Conservation (phyloP, 2,113 vertebrate species). For the Pomatorhinus ruficollis region DNA sequence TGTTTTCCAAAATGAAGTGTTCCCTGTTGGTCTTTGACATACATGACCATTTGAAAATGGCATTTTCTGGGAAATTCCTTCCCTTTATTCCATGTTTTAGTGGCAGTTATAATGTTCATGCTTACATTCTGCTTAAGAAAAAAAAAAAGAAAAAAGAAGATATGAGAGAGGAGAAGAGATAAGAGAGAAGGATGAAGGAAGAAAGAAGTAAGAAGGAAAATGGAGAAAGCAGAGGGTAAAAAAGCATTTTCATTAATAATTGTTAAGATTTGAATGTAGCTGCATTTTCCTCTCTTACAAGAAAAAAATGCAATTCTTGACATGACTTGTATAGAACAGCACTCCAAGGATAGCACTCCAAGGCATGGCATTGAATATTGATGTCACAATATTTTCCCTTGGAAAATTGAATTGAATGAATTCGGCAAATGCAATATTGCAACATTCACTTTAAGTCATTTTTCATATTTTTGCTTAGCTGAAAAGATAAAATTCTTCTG, state of each 20-base stretch:
- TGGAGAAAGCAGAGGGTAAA: not conserved
- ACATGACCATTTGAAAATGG: not conserved
- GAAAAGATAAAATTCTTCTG: conserved; percentile 2
- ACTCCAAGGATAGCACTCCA: not conserved
- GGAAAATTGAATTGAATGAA: not conserved
- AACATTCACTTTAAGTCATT: not conserved
- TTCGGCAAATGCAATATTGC: not conserved
- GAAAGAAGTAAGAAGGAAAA: not conserved
- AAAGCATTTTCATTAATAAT: not conserved
- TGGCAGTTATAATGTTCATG: not conserved
- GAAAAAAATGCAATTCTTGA: not conserved
- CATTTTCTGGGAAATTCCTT: not conserved
- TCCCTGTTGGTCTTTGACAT: not conserved
- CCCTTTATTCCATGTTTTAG: not conserved
- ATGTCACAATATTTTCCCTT: conserved; percentile 9
- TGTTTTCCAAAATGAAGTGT: not conserved
- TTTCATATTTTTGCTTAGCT: not conserved
- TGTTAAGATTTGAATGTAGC: not conserved
- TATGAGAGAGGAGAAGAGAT: not conserved
- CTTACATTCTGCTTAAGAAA: not conserved
- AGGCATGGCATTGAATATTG: not conserved
- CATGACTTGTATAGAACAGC: not conserved
- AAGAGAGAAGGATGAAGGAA: not conserved
- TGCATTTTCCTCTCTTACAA: not conserved
- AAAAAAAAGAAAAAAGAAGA: not conserved